These are phyloP conservation scores for Alces alces DNA, from an alignment of 2,113 vertebrate species.

Conservation along the genomic window DNA sequence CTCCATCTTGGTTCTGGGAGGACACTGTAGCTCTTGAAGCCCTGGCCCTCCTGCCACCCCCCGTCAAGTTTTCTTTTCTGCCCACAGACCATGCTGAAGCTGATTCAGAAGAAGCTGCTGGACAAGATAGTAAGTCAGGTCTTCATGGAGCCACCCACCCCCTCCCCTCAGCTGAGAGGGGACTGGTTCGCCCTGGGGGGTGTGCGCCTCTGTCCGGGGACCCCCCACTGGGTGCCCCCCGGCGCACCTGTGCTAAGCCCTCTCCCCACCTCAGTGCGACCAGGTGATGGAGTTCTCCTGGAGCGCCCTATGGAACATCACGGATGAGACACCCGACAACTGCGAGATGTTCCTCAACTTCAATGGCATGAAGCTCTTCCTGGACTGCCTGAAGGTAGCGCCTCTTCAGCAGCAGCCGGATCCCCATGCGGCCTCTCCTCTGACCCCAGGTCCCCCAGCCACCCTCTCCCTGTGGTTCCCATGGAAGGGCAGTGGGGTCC, in stretches of 20 bases:
- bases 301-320: slow-evolving; percentile 99
- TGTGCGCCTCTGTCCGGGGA: background rate
- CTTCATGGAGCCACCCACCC: background rate
- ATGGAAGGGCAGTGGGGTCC: accelerated
- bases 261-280: slow-evolving; percentile 85
- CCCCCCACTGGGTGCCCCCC: accelerated
- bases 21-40: background rate
- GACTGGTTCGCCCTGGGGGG: background rate
- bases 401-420: accelerated
- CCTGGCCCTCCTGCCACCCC: background rate
- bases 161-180: background rate
- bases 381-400: slow-evolving; percentile 94
- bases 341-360: slow-evolving; percentile 99
- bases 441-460: background rate
- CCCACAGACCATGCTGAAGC: slow-evolving; percentile 94
- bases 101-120: slow-evolving; percentile 96
- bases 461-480: background rate
- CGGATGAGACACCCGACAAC: slow-evolving; percentile 97
- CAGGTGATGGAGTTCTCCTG: slow-evolving; percentile 99
- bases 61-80: slow-evolving; percentile 15
- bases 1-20: background rate
- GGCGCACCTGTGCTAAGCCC: background rate
- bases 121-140: slow-evolving; percentile 90
- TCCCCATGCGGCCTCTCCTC: accelerated
- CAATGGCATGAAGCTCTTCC: slow-evolving; percentile 96